Conservation (phyloP, 2,888 invertebrate species). For the Diaprepes abbreviatus region DNA sequence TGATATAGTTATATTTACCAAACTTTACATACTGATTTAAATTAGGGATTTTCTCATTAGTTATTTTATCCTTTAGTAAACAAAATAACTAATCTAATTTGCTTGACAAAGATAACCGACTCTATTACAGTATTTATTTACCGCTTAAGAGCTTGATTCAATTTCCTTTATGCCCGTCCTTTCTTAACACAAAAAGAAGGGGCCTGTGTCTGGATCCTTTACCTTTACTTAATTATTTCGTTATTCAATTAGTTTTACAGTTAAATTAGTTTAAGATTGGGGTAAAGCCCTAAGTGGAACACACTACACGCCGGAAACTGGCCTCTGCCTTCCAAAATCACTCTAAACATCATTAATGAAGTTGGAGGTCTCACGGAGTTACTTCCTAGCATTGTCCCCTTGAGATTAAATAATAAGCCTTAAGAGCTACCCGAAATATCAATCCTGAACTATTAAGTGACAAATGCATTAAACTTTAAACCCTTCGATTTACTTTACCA, state of each 20-base stretch:
- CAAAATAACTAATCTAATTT: conserved; percentile 10
- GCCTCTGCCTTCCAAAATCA: conserved; percentile 29
- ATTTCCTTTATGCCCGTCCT: conserved; percentile 7
- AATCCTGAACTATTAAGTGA: conserved; percentile 12
- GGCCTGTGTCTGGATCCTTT: conserved; percentile 24
- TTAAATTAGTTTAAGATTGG: conserved; percentile 33
- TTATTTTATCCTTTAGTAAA: neutral
- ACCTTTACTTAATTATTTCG: conserved; percentile 28
- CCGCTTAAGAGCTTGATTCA: conserved; percentile 20
- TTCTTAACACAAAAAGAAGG: conserved; percentile 13
- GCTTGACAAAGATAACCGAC: conserved; percentile 12
- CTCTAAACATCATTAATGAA: conserved; percentile 35
- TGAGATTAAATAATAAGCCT: conserved; percentile 28
- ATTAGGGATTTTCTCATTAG: neutral
- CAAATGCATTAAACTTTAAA: conserved; percentile 16
- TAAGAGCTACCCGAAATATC: conserved; percentile 22
- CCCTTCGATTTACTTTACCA: neutral
- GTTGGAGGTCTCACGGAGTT: conserved; percentile 23
- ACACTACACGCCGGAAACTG: conserved; percentile 19
- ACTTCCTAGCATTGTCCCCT: conserved; percentile 21
- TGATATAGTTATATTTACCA: no score
- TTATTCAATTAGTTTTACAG: conserved; percentile 35
- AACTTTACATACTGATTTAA: no score
- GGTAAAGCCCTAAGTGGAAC: conserved; percentile 20
- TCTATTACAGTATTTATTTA: conserved; percentile 17